These are phyloP conservation scores for Drosophila silvestris DNA, from an alignment of 2,888 invertebrate genomes.

Conservation along the genomic window DNA sequence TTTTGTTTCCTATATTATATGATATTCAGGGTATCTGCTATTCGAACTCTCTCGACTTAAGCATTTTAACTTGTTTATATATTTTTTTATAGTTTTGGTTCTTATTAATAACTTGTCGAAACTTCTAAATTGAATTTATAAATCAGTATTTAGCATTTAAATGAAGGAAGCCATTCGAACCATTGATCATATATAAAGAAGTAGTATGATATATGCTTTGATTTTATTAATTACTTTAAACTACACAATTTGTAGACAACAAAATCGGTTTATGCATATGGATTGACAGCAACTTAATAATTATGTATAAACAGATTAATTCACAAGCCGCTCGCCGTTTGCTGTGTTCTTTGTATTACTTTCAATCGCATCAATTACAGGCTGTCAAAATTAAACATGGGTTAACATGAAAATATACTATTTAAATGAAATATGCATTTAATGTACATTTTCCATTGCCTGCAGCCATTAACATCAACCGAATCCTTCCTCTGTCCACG, in stretches of 20 bases:
- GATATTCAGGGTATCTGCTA: background rate
- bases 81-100: background rate
- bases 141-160: background rate
- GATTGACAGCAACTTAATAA: constrained; percentile 3
- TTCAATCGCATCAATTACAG: constrained; percentile 1
- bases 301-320: background rate
- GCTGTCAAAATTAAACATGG: background rate
- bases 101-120: background rate
- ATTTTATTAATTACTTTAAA: background rate
- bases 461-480: constrained; percentile 22
- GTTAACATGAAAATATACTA: background rate
- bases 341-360: background rate
- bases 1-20: no score
- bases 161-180: background rate
- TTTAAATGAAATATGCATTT: constrained; percentile 15
- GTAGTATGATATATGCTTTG: background rate
- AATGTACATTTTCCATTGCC: constrained; percentile 21
- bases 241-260: background rate
- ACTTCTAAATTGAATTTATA: background rate
- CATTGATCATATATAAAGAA: background rate
- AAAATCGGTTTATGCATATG: background rate
- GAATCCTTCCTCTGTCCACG: constrained; percentile 10
- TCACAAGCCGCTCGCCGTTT: background rate
- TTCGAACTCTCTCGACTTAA: background rate
- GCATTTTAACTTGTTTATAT: background rate